Evolutionary conservation across 2,888 invertebrate genomes (phyloP), one percentile per base, ranked within the genome.

Genomic region (Clostera curtula): DNA sequence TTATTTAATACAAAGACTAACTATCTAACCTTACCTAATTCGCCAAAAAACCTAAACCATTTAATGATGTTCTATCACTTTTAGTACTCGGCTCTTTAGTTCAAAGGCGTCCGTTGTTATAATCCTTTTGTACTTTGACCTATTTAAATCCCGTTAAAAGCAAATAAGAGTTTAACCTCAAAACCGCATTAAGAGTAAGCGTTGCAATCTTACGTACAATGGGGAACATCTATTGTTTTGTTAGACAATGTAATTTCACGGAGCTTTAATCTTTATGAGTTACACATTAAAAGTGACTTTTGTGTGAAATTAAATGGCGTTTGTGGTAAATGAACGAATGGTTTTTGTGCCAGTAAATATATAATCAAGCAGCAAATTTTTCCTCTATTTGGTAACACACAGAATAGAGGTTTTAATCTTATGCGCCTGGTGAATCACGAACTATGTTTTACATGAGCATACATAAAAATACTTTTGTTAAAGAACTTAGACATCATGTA

Each of bases 131-230:
- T 68, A 57, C 57, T 61, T 43, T 48, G 63, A 58, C 66, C 67
- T 63, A 69, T 72, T 71, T 70, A 60, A 67, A 66, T 65, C 57
- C 43, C 56, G 59, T 66, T 58, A 63, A 61, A 61, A 63, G 56
- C 59, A 59, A 69, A 65, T 56, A 62, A 44, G 49, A 59, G 53
- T 56, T 54, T 61, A 69, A 57, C 69, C 73, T 71, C 64, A 64
- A 71, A 68, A 69, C 65, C 64, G 49, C 61, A 52, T 68, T 69
- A 56, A 57, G 58, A 58, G 36, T 48, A 48, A 48, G 46, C 58
- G 41, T 45, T 48, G 55, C 49, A 47, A 54, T 50, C 49, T 50
- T 49, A 45, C 24, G 31, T 43, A 49, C 41, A 43, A 38, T 42
- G 37, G 40, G 34, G 20, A 42, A 41, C 34, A 43, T 48, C 35